phyloP scores from a whole-genome alignment of 2,113 vertebrate genomes.

The Caretta caretta region DNA sequence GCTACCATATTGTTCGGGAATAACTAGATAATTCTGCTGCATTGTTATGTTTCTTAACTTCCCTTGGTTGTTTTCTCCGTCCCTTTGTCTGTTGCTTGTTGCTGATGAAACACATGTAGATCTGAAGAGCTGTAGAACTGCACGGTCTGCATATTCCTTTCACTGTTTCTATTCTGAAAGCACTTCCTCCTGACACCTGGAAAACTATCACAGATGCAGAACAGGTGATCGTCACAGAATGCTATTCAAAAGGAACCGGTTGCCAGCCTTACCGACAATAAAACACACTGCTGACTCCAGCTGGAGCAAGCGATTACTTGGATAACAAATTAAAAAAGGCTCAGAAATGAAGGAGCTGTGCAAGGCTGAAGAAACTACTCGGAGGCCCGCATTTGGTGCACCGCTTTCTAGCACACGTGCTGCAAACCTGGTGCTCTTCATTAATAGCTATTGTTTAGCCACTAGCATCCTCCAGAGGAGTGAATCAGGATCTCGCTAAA shows the following conservation, averaged over 20 bases:
- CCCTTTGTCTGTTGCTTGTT: slow-evolving; percentile 32
- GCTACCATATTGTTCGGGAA: not conserved
- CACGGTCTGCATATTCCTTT: slow-evolving; percentile 67
- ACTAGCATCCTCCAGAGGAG: slow-evolving; percentile 74
- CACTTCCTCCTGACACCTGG: slow-evolving; percentile 71
- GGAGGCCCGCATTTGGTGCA: slow-evolving; percentile 63
- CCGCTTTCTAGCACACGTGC: slow-evolving; percentile 72
- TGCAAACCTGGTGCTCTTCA: slow-evolving; percentile 79
- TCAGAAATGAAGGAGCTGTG: slow-evolving; percentile 80
- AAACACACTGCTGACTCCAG: slow-evolving; percentile 78
- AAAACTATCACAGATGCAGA: slow-evolving; percentile 78
- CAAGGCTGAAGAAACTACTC: slow-evolving; percentile 73
- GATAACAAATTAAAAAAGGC: slow-evolving; percentile 85
- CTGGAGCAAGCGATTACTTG: slow-evolving; percentile 79
- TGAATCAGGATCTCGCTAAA: slow-evolving; percentile 54
- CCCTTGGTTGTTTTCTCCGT: not conserved
- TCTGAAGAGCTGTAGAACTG: slow-evolving; percentile 58
- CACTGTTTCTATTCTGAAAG: slow-evolving; percentile 63
- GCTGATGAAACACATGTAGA: slow-evolving; percentile 41
- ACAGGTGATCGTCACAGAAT: slow-evolving; percentile 82
- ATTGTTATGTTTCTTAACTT: slow-evolving; percentile 56
- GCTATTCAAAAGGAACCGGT: slow-evolving; percentile 77
- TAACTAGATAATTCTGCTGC: slow-evolving; percentile 30
- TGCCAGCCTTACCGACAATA: slow-evolving; percentile 74
- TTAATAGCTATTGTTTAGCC: slow-evolving; percentile 79